These are phyloP conservation scores for Laterallus jamaicensis DNA, from an alignment of 2,113 vertebrate genomes.

Conservation along the genomic window DNA sequence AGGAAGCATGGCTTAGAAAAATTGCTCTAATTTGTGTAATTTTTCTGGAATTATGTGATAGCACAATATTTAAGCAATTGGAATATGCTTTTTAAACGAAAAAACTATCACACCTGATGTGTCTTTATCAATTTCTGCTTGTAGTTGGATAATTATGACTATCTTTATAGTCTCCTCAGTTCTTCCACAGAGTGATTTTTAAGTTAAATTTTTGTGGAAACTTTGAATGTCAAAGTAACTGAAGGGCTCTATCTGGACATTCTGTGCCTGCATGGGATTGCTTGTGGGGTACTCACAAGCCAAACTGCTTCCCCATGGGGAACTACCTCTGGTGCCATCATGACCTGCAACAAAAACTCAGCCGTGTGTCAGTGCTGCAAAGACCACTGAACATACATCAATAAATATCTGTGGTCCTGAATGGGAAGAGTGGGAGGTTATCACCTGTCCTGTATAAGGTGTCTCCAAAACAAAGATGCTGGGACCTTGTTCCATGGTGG, in stretches of 20 bases:
- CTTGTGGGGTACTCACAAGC: background rate
- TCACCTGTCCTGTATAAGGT: background rate
- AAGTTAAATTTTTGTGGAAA: background rate
- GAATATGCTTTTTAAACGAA: slow-evolving; percentile 55
- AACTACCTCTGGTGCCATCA: background rate
- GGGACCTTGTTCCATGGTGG: accelerated
- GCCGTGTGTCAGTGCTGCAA: background rate
- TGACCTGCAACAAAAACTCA: background rate
- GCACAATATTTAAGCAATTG: slow-evolving; percentile 58
- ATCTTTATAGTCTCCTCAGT: background rate
- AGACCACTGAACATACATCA: background rate
- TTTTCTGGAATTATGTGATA: slow-evolving; percentile 44
- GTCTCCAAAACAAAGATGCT: background rate
- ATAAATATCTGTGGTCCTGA: background rate
- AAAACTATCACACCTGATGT: slow-evolving; percentile 34
- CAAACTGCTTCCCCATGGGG: background rate
- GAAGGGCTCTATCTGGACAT: slow-evolving; percentile 23
- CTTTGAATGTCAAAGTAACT: slow-evolving; percentile 6
- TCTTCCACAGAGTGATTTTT: background rate
- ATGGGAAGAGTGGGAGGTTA: background rate
- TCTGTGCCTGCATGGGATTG: background rate
- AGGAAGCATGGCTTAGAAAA: slow-evolving; percentile 53
- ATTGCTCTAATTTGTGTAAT: slow-evolving; percentile 49
- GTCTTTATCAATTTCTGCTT: slow-evolving; percentile 58
- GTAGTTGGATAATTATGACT: slow-evolving; percentile 33